A percentile compares a stretch with the other conserved stretches of the same genome.
These are phyloP conservation scores for Drosophila leonis DNA, from an alignment of 2,888 invertebrate species.

Conservation along the genomic window DNA sequence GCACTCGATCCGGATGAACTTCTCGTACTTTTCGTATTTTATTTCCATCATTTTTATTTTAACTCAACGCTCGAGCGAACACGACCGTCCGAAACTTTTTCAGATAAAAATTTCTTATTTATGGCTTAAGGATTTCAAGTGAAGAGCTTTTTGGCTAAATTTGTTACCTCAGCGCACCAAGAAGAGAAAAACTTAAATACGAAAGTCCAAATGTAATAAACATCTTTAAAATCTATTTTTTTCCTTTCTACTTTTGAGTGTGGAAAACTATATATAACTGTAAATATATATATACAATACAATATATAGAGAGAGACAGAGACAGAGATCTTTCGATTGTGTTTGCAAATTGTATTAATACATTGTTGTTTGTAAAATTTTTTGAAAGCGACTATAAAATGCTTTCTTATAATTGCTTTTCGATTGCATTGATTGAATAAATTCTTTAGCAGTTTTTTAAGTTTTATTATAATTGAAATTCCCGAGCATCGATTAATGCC, in stretches of 20 bases:
- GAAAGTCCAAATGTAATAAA: constrained; percentile 19
- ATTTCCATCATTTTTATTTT: constrained; percentile 79
- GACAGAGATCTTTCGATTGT: constrained; percentile 1
- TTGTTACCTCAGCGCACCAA: constrained; percentile 32
- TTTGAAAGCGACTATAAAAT: constrained; percentile 75
- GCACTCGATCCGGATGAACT: constrained; percentile 58
- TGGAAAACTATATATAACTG: constrained; percentile 5
- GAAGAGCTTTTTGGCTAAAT: constrained; percentile 53
- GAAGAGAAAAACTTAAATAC: constrained; percentile 12
- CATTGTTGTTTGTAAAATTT: constrained; percentile 31
- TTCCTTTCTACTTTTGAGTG: background rate
- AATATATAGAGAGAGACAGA: background rate
- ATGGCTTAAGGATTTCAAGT: constrained; percentile 77
- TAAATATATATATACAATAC: background rate
- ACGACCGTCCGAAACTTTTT: constrained; percentile 70
- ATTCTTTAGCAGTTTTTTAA: constrained; percentile 73
- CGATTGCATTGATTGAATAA: constrained; percentile 79
- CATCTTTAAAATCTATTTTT: constrained; percentile 17
- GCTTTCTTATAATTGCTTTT: constrained; percentile 80
- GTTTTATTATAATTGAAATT: constrained; percentile 84
- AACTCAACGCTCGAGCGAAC: constrained; percentile 65
- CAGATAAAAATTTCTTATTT: constrained; percentile 82
- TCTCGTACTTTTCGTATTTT: constrained; percentile 76
- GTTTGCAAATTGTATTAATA: background rate
- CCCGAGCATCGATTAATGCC: constrained; percentile 81